These are phyloP conservation scores for Crossaster papposus DNA, from an alignment of 53 echinoderm and acorn worm genomes.

Conservation along the genomic window DNA sequence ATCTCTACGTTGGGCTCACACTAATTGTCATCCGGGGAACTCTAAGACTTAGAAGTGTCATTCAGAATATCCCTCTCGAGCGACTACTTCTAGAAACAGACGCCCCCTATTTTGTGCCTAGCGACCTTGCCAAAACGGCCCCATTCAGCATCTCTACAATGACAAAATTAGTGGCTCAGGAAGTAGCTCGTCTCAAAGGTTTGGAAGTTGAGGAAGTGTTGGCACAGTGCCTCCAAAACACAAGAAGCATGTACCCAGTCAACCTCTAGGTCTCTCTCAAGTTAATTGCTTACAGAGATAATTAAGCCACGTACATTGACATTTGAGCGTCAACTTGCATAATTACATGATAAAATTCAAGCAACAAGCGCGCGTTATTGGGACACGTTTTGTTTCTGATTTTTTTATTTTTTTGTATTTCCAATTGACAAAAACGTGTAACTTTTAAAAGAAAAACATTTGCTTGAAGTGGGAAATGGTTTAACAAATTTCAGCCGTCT, in stretches of 20 bases:
- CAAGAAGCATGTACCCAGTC: neutral
- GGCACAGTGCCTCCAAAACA: neutral
- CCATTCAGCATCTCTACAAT: neutral
- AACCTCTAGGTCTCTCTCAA: too few relatives aligned
- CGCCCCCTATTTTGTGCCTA: slow-evolving; percentile 2
- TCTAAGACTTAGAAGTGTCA: neutral
- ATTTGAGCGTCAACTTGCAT: too few relatives aligned
- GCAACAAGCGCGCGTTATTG: too few relatives aligned
- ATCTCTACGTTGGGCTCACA: neutral
- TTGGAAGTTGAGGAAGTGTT: neutral
- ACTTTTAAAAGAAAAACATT: neutral
- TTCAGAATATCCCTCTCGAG: neutral
- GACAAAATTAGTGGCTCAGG: neutral
- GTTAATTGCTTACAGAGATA: too few relatives aligned
- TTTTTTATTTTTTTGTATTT: too few relatives aligned
- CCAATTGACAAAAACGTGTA: too few relatives aligned
- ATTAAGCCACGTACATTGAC: too few relatives aligned
- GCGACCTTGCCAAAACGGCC: neutral
- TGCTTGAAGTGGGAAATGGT: too few relatives aligned
- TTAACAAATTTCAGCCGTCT: neutral
- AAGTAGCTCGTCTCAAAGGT: neutral
- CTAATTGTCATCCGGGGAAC: neutral
- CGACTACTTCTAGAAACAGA: slow-evolving; percentile 7
- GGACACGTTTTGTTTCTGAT: too few relatives aligned
- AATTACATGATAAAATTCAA: too few relatives aligned